phyloP scores from a whole-genome alignment of 2,888 invertebrate genomes.

The Choristoneura rosaceana region DNA sequence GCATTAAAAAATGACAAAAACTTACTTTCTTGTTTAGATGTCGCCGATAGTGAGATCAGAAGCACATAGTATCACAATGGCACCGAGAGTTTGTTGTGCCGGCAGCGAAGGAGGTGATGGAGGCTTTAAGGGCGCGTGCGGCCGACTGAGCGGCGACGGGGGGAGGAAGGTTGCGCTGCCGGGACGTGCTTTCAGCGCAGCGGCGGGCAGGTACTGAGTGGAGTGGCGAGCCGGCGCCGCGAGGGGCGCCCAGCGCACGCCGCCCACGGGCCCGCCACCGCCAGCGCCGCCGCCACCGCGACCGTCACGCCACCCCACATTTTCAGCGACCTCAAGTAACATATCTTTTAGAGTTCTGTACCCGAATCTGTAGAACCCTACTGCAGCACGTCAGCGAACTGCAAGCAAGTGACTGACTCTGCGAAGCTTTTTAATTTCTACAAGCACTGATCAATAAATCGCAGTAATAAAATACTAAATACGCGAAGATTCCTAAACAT shows the following conservation, averaged over 20 bases:
- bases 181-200: slow-evolving; percentile 75
- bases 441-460: neutral
- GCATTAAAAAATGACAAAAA: slow-evolving; percentile 44
- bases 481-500: too few species aligned
- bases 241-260: slow-evolving; percentile 39
- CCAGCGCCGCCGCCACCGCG: slow-evolving; percentile 62
- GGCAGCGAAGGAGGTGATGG: slow-evolving; percentile 50
- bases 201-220: slow-evolving; percentile 72
- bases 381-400: neutral
- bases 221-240: slow-evolving; percentile 48
- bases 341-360: slow-evolving; percentile 11
- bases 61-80: slow-evolving; percentile 64
- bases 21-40: slow-evolving; percentile 59
- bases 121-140: slow-evolving; percentile 46
- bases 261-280: slow-evolving; percentile 52
- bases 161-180: slow-evolving; percentile 55
- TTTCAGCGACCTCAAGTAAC: slow-evolving; percentile 13
- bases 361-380: neutral
- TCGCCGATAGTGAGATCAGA: slow-evolving; percentile 53
- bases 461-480: too few species aligned
- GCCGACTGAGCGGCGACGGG: slow-evolving; percentile 49
- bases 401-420: neutral
- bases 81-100: slow-evolving; percentile 71
- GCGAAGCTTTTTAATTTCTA: neutral
- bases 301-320: slow-evolving; percentile 59